Evolutionary conservation across 2,113 vertebrate genomes (phyloP).

Genomic region (Trematocara marginatum): DNA sequence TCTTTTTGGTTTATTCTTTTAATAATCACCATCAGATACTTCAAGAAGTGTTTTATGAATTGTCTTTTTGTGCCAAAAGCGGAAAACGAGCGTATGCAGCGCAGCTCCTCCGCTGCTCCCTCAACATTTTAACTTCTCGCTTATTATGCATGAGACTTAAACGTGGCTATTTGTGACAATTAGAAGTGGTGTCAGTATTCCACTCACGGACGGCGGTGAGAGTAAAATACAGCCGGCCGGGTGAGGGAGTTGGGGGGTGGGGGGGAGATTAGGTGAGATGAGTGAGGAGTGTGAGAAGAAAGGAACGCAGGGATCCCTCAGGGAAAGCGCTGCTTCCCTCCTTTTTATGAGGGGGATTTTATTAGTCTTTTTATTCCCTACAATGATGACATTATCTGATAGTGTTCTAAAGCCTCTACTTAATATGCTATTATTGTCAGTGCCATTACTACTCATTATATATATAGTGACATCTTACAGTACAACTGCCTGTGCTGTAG

Average conservation of each 20-base stretch:
- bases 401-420: constrained; percentile 35
- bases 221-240: not conserved
- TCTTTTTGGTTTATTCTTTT: not conserved
- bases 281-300: constrained; percentile 40
- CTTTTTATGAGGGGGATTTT: constrained; percentile 31
- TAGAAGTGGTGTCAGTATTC: constrained; percentile 26
- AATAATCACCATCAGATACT: not conserved
- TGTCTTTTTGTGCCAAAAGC: not conserved
- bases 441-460: constrained; percentile 13
- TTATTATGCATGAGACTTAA: constrained; percentile 25
- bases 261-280: constrained; percentile 9
- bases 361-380: constrained; percentile 45
- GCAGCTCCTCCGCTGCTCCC: not conserved
- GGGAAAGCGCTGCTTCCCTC: constrained; percentile 31
- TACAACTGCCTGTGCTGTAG: constrained; percentile 15
- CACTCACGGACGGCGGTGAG: constrained; percentile 6
- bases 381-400: constrained; percentile 51
- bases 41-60: not conserved
- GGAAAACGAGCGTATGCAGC: not conserved
- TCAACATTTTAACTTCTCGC: constrained; percentile 10
- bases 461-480: constrained; percentile 23
- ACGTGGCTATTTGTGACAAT: constrained; percentile 37
- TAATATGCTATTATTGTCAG: constrained; percentile 46
- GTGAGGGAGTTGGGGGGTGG: not conserved
- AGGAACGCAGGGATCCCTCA: constrained; percentile 50